phyloP scores from a whole-genome alignment of 2,888 invertebrate genomes.

The Busseola fusca region DNA sequence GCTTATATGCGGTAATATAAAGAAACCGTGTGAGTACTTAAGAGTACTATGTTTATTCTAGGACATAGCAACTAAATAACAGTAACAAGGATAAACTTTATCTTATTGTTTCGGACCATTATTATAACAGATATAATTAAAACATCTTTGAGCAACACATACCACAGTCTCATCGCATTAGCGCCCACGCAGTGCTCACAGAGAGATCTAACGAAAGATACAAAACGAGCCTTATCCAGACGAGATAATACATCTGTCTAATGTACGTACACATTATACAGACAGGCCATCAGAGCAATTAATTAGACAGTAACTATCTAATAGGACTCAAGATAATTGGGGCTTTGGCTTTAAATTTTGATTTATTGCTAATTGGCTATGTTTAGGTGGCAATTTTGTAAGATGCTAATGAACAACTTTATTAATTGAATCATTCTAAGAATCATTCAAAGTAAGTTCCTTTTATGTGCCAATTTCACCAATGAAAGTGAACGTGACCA shows the following conservation, averaged over 20 bases:
- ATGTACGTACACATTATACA: conserved; percentile 28
- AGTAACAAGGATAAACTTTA: not conserved
- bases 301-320: conserved; percentile 60
- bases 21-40: not conserved
- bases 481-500: not conserved
- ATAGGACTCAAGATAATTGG: conserved; percentile 58
- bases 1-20: not conserved
- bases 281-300: conserved; percentile 46
- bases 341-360: conserved; percentile 55
- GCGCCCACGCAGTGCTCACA: conserved; percentile 21
- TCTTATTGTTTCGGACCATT: conserved; percentile 5
- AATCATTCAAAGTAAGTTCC: conserved; percentile 33
- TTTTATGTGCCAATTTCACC: not conserved
- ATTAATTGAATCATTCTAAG: conserved; percentile 26
- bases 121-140: conserved; percentile 30
- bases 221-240: conserved; percentile 22
- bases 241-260: conserved; percentile 25
- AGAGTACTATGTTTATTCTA: not conserved
- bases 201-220: conserved; percentile 30
- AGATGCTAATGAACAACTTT: conserved; percentile 41
- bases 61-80: not conserved
- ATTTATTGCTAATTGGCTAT: conserved; percentile 60
- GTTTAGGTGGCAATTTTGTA: conserved; percentile 43
- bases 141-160: conserved; percentile 23
- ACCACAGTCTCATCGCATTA: conserved; percentile 36